Evolutionary conservation across 2,888 invertebrate species (phyloP).

Genomic region (Tipula vernalis): DNA sequence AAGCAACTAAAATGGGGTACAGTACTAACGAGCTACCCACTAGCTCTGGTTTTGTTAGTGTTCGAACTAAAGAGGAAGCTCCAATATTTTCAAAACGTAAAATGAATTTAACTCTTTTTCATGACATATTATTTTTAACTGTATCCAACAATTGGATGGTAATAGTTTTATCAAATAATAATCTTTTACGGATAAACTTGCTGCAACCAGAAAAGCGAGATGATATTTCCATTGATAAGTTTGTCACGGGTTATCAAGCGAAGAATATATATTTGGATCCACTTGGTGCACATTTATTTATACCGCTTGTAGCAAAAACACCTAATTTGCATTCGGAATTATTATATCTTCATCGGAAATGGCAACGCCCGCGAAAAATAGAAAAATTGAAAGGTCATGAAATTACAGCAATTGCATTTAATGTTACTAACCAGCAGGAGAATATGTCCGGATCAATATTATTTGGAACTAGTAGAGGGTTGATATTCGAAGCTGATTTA

Average conservation of each 20-base stretch:
- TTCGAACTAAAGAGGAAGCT: constrained; percentile 53
- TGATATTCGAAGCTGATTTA: constrained; percentile 83
- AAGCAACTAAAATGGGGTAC: constrained; percentile 24
- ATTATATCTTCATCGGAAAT: constrained; percentile 65
- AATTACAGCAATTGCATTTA: constrained; percentile 87
- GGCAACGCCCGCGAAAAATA: constrained; percentile 55
- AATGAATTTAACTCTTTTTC: constrained; percentile 66
- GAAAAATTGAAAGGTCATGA: constrained; percentile 47
- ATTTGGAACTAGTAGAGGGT: constrained; percentile 78
- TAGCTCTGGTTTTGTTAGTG: constrained; percentile 41
- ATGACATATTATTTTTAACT: constrained; percentile 64
- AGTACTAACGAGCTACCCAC: constrained; percentile 33
- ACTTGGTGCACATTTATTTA: constrained; percentile 70
- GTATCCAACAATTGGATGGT: constrained; percentile 74
- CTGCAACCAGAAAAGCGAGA: constrained; percentile 64
- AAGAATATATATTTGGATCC: constrained; percentile 52
- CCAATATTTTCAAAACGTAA: constrained; percentile 81
- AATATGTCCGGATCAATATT: constrained; percentile 70
- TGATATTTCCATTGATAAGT: constrained; percentile 37
- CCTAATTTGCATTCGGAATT: constrained; percentile 50
- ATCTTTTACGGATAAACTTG: constrained; percentile 68
- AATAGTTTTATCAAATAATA: constrained; percentile 71
- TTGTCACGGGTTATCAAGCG: constrained; percentile 28
- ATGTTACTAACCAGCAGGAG: constrained; percentile 55
- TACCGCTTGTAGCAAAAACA: constrained; percentile 52